Conservation (phyloP, 2,888 invertebrate genomes). For the Willowsia nigromaculata region DNA sequence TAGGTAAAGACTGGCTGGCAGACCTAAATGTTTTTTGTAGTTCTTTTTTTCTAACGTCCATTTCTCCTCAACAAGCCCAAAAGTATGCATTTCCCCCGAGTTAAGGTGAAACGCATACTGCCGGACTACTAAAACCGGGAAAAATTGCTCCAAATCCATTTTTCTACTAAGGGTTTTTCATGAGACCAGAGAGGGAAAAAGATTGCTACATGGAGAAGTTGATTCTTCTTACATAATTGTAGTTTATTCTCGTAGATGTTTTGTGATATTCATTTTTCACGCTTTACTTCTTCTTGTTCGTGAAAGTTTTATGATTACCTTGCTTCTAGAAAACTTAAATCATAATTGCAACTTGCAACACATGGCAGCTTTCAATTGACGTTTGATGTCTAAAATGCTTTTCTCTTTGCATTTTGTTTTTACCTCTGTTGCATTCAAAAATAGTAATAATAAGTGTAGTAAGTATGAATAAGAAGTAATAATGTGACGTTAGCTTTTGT, state of each 20-base stretch:
- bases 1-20: constrained; percentile 49
- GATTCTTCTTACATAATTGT: too few relatives aligned
- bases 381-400: neutral
- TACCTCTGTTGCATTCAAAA: neutral
- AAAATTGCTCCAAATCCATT: neutral
- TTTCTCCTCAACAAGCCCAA: neutral
- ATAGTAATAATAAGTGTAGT: neutral
- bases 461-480: constrained; percentile 1
- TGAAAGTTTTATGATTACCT: neutral
- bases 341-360: too few relatives aligned
- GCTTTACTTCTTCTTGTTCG: neutral
- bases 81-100: neutral
- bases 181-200: neutral
- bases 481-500: neutral
- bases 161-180: neutral
- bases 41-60: neutral
- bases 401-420: neutral
- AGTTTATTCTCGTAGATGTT: too few relatives aligned
- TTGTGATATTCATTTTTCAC: neutral
- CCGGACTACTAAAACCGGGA: neutral
- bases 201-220: constrained; percentile 26
- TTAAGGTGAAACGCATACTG: neutral
- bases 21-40: constrained; percentile 21
- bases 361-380: too few relatives aligned
- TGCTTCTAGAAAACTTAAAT: too few relatives aligned